phyloP scores from a whole-genome alignment of 2,888 invertebrate species.

The Synanthedon formicaeformis region DNA sequence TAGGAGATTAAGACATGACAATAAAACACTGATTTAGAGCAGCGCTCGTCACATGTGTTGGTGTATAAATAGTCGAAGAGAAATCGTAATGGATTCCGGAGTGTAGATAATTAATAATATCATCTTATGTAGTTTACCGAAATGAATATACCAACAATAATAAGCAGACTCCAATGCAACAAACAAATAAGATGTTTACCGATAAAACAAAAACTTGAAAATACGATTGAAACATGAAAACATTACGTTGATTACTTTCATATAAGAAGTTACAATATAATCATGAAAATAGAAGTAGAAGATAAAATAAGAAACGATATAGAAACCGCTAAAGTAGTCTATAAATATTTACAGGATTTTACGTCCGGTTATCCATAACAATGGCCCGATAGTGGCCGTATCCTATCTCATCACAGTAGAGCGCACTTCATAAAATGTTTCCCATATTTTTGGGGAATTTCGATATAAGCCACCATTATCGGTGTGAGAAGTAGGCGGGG shows the following conservation, averaged over 20 bases:
- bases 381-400: constrained; percentile 24
- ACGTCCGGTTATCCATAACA: constrained; percentile 27
- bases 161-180: too few species aligned
- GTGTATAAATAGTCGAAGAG: constrained; percentile 17
- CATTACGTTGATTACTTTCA: too few species aligned
- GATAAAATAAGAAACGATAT: constrained; percentile 13
- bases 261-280: too few species aligned
- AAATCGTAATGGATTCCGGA: background rate
- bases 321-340: constrained; percentile 14
- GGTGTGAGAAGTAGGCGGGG: constrained; percentile 12
- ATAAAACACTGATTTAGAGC: constrained; percentile 44
- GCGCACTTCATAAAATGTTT: constrained; percentile 26
- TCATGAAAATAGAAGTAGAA: constrained; percentile 3
- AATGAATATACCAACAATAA: too few species aligned
- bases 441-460: constrained; percentile 19
- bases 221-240: too few species aligned
- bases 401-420: constrained; percentile 27
- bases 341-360: constrained; percentile 26
- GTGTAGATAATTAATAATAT: too few species aligned
- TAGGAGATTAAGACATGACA: constrained; percentile 38
- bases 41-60: constrained; percentile 42
- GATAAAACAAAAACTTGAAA: too few species aligned
- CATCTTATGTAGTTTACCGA: too few species aligned
- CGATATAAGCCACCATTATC: constrained; percentile 13
- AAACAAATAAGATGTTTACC: too few species aligned